Evolutionary conservation across 1,140 invertebrate species (phyloP), one percentile per base, ranked within the genome.

Genomic region (Dryas iulia): DNA sequence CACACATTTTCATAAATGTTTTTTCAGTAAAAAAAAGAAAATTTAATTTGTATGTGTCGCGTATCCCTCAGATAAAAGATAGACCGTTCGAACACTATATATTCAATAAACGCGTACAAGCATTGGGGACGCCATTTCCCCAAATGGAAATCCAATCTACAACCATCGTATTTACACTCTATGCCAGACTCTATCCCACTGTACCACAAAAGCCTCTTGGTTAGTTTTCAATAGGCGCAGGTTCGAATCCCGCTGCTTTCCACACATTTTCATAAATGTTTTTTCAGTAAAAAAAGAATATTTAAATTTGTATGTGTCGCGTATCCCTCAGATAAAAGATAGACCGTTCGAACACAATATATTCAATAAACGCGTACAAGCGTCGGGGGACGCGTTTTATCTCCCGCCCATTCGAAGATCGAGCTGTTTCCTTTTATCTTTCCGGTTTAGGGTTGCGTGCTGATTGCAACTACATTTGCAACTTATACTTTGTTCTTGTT

Each of bases 81-180:
- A 47, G 39, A 47, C n/a, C 18, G 39, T 21, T 47, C 18, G 14
- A 47, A 21, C 14, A 47, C 14, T 18, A 47, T 47, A 47, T 14
- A 59, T 69, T 69, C 61, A 69, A 70, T 70, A 64, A 69, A 69
- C 61, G 59, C 68, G 61, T 52, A 66, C 4, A 35, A 12, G 33
- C 14, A n/a, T n/a, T n/a, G n/a, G n/a, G n/a, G n/a, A n/a, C n/a
- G n/a, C n/a, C n/a, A n/a, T n/a, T n/a, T n/a, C n/a, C n/a, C n/a
- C n/a, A n/a, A n/a, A n/a, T n/a, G n/a, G n/a, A n/a, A n/a, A n/a
- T n/a, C n/a, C n/a, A n/a, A n/a, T n/a, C n/a, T n/a, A n/a, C n/a
- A n/a, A n/a, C n/a, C n/a, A n/a, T n/a, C n/a, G n/a, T n/a, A n/a
- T n/a, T n/a, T n/a, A n/a, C n/a, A n/a, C n/a, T n/a, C n/a, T n/a